These are phyloP conservation scores for Epizoanthus rinbou DNA, from an alignment of 92 coral and sea anemone genomes.

Conservation along the genomic window DNA sequence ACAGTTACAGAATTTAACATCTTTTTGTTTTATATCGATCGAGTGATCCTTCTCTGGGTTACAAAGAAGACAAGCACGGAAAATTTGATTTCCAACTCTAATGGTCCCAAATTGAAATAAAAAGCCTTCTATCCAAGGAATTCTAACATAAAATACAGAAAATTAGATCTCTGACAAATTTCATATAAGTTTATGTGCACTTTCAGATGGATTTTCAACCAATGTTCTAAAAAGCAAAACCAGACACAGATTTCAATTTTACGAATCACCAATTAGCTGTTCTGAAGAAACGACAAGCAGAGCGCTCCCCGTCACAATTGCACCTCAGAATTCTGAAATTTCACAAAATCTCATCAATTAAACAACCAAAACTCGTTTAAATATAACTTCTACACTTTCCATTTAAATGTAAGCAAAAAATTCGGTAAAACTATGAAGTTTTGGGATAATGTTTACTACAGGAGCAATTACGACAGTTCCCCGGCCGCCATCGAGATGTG, in stretches of 20 bases:
- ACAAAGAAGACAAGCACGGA: conserved; percentile 32
- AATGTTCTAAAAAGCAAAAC: conserved; percentile 31
- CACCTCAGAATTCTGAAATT: not conserved
- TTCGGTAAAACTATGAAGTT: conserved; percentile 48
- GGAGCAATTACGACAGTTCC: conserved; percentile 85
- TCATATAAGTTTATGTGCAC: not conserved
- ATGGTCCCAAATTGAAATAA: not conserved
- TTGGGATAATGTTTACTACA: conserved; percentile 80
- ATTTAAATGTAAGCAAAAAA: conserved; percentile 43
- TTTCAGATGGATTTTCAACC: not conserved
- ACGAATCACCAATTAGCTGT: conserved; percentile 35
- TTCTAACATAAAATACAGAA: not conserved
- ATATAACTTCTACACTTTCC: conserved; percentile 10
- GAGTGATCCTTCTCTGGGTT: conserved; percentile 2
- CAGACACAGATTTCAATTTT: conserved; percentile 30
- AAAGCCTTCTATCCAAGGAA: not conserved
- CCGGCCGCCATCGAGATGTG: conserved; percentile 87
- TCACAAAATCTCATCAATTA: not conserved
- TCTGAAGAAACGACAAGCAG: conserved; percentile 25
- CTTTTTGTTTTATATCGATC: conserved; percentile 1
- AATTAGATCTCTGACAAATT: not conserved
- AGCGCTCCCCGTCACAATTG: not conserved
- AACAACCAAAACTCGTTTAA: not conserved
- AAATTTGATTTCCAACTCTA: conserved; percentile 29
- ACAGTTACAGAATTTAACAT: not conserved